A percentile compares a stretch with the other conserved stretches of the same genome.
These are phyloP conservation scores for Melanocharis versteri DNA, from an alignment of 2,113 vertebrate species.

Conservation along the genomic window DNA sequence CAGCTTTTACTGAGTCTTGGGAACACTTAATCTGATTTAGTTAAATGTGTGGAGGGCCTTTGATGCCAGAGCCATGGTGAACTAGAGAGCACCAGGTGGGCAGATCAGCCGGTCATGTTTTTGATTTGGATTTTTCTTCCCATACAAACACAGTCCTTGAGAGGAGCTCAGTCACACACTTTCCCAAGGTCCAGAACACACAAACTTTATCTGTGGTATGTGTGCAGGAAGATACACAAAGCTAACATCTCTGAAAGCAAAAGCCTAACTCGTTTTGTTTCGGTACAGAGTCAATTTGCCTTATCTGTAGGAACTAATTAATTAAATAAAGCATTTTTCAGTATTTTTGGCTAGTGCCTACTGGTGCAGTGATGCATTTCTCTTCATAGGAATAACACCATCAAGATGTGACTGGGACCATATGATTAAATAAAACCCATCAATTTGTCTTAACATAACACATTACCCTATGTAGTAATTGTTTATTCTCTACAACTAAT, in stretches of 20 bases:
- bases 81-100: background rate
- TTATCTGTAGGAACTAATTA: background rate
- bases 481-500: conserved; percentile 22
- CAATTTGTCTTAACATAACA: background rate
- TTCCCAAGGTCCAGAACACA: fast-evolving
- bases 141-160: background rate
- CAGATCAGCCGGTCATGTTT: background rate
- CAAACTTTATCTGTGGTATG: background rate
- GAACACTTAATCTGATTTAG: background rate
- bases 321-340: background rate
- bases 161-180: background rate
- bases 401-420: background rate
- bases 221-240: background rate
- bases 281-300: background rate
- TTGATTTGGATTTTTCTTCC: background rate
- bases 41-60: background rate
- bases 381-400: background rate
- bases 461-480: background rate
- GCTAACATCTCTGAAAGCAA: background rate
- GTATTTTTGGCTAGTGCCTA: background rate
- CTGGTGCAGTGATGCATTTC: background rate
- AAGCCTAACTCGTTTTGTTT: background rate
- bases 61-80: background rate
- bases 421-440: conserved; percentile 13
- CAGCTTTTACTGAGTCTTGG: background rate